Evolutionary conservation across 2,888 invertebrate genomes (phyloP).

Genomic region (Orchesellides sinensis): DNA sequence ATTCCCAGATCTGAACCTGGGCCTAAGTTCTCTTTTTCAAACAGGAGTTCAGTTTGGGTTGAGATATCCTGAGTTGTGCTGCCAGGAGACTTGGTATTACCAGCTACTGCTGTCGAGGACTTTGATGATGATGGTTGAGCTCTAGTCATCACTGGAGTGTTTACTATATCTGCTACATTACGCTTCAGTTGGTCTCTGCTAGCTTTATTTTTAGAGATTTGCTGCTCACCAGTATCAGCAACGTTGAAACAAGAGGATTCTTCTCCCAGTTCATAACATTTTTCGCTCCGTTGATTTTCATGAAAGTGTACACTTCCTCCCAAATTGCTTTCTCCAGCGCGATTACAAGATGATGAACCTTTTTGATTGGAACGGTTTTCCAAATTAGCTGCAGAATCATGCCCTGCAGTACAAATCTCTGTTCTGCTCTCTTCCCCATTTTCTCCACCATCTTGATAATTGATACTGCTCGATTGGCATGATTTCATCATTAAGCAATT

Average conservation of each 20-base stretch:
- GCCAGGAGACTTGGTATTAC: too few relatives aligned
- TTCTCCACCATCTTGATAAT: constrained; percentile 12
- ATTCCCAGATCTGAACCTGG: constrained; percentile 19
- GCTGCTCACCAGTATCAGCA: constrained; percentile 27
- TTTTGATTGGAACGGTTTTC: not conserved
- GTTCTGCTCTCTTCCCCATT: not conserved
- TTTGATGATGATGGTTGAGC: constrained; percentile 43
- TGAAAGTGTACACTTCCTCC: constrained; percentile 37
- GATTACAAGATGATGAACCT: not conserved
- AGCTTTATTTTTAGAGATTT: constrained; percentile 8
- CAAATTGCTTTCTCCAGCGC: constrained; percentile 30
- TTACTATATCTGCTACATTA: constrained; percentile 54
- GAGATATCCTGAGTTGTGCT: constrained; percentile 66
- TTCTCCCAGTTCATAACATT: constrained; percentile 50
- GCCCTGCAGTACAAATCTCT: not conserved
- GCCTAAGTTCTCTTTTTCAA: constrained; percentile 63
- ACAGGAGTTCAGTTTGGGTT: constrained; percentile 70
- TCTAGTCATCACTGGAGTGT: constrained; percentile 48
- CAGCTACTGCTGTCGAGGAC: constrained; percentile 25
- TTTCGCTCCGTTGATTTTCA: constrained; percentile 34
- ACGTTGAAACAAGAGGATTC: constrained; percentile 32
- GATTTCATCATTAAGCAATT: constrained; percentile 31
- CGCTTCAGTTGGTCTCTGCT: constrained; percentile 48
- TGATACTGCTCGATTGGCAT: constrained; percentile 3
- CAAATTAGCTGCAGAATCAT: constrained; percentile 2